These are phyloP conservation scores for Toxotes lorentzi DNA, from an alignment of 2,797 vertebrate species.

Conservation along the genomic window DNA sequence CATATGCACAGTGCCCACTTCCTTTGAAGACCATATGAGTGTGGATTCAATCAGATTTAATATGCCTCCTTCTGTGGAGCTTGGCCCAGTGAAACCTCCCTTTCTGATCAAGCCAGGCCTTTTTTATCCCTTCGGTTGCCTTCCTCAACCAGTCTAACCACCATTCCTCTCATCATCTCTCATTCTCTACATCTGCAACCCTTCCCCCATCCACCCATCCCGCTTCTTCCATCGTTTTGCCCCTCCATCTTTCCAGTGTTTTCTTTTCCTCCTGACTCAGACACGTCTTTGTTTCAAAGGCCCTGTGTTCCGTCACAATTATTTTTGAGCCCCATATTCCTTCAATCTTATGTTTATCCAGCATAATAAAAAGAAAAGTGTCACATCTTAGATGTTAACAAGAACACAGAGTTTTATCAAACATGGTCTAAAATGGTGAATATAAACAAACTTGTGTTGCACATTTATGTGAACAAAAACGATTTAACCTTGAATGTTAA, in stretches of 20 bases:
- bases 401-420: not conserved
- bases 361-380: not conserved
- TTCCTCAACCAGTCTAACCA: conserved; percentile 44
- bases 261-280: conserved; percentile 3
- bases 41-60: conserved; percentile 71
- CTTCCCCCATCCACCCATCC: not conserved
- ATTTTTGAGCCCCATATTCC: not conserved
- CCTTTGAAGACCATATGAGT: conserved; percentile 67
- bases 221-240: conserved; percentile 1
- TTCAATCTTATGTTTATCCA: not conserved
- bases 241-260: not conserved
- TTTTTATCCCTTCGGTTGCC: conserved; percentile 43
- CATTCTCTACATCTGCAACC: conserved; percentile 3
- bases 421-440: not conserved
- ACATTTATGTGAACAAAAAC: not conserved
- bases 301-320: not conserved
- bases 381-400: not conserved
- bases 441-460: not conserved
- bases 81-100: conserved; percentile 39
- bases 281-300: conserved; percentile 25
- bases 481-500: not conserved
- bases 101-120: conserved; percentile 38
- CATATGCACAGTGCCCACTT: conserved; percentile 18
- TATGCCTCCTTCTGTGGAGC: conserved; percentile 49
- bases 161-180: conserved; percentile 38